phyloP scores from a whole-genome alignment of 2,797 vertebrate species.

The Echeneis naucrates region DNA sequence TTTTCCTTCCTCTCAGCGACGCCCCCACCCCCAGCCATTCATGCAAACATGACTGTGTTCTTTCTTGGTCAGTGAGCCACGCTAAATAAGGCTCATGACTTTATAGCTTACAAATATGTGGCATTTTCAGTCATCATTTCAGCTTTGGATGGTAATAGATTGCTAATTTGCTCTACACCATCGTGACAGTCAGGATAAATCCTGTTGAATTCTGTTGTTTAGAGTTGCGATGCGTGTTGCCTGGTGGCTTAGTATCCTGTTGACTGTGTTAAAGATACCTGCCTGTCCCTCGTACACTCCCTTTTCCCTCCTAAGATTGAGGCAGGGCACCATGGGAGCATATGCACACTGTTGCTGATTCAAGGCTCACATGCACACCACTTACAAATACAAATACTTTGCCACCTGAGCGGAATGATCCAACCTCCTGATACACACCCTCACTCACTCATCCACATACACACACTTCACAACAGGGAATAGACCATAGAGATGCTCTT shows the following conservation, averaged over 20 bases:
- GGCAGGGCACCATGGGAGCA: constrained; percentile 39
- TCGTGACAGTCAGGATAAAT: constrained; percentile 20
- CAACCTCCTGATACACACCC: constrained; percentile 35
- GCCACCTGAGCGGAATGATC: constrained; percentile 58
- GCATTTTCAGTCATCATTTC: constrained; percentile 29
- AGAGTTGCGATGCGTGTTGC: constrained; percentile 18
- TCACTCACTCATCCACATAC: constrained; percentile 23
- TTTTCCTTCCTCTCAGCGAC: constrained; percentile 39
- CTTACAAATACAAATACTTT: constrained; percentile 45
- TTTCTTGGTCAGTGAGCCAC: constrained; percentile 53
- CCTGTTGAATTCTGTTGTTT: constrained; percentile 12
- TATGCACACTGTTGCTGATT: constrained; percentile 26
- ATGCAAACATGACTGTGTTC: constrained; percentile 52
- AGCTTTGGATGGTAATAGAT: constrained; percentile 21
- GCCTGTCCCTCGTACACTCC: constrained; percentile 52
- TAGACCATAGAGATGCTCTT: constrained; percentile 73
- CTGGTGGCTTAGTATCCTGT: constrained; percentile 60
- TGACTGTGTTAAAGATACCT: constrained; percentile 68
- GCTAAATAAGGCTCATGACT: constrained; percentile 47
- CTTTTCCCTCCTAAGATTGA: constrained; percentile 52
- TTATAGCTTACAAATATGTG: constrained; percentile 41
- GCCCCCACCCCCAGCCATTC: constrained; percentile 51
- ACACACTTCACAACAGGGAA: constrained; percentile 64
- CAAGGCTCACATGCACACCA: constrained; percentile 44
- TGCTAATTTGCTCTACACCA: constrained; percentile 28